Evolutionary conservation across 2,113 vertebrate genomes (phyloP).

Genomic region (Nannospalax galili): DNA sequence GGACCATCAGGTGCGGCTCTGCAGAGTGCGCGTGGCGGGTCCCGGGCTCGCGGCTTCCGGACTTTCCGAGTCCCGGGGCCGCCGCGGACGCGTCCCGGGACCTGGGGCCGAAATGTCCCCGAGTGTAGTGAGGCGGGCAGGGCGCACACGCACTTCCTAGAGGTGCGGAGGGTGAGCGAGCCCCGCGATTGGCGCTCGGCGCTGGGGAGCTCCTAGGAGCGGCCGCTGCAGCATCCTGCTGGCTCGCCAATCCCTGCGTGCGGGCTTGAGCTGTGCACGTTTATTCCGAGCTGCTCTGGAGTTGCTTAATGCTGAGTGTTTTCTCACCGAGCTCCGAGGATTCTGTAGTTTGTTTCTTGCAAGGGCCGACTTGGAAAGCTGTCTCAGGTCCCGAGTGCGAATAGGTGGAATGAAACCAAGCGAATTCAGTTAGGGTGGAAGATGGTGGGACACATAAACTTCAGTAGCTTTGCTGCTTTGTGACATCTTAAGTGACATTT

Average conservation of each 20-base stretch:
- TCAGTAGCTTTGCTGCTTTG: conserved; percentile 50
- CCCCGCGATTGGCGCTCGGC: too few species aligned
- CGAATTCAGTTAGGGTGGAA: not conserved
- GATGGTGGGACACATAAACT: not conserved
- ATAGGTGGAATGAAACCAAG: not conserved
- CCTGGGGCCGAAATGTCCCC: not conserved
- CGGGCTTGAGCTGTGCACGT: not conserved
- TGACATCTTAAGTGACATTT: conserved; percentile 63
- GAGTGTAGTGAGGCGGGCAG: not conserved
- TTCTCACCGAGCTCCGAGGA: not conserved
- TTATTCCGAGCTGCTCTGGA: conserved; percentile 13
- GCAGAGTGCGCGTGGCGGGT: not conserved
- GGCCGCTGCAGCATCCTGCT: not conserved
- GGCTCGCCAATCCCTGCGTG: not conserved
- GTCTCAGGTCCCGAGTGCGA: not conserved
- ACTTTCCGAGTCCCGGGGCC: not conserved
- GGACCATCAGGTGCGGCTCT: not conserved
- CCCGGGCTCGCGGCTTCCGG: not conserved
- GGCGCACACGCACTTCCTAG: not conserved
- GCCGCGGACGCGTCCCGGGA: not conserved
- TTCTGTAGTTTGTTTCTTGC: not conserved
- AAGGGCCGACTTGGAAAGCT: conserved; percentile 20
- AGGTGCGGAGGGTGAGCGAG: not conserved
- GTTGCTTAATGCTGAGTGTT: conserved; percentile 17
- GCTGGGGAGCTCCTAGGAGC: not conserved